Percentiles rank a stretch among this genome's conserved stretches.
Evolutionary conservation across 2,113 vertebrate species (phyloP).

Genomic region (Onychorhynchus coronatus): DNA sequence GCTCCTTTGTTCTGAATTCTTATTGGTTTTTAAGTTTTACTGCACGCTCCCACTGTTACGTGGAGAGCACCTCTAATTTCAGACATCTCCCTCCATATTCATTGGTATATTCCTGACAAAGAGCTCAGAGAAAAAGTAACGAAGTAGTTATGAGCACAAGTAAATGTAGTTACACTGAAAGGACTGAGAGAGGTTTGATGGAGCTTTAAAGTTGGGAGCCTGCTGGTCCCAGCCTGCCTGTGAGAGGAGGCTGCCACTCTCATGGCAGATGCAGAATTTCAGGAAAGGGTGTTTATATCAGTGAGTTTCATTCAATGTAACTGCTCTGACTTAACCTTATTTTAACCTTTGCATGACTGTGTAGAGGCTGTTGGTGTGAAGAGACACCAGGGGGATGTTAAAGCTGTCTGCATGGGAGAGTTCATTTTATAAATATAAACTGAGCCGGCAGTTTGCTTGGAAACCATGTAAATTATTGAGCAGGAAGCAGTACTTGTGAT

Average conservation of each 20-base stretch:
- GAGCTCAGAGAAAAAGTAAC: background rate
- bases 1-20: background rate
- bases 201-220: background rate
- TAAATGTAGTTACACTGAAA: background rate
- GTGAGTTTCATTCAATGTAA: background rate
- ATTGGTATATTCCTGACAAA: background rate
- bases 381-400: background rate
- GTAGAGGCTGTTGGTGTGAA: background rate
- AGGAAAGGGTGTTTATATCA: background rate
- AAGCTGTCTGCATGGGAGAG: background rate
- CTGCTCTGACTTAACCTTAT: conserved; percentile 7
- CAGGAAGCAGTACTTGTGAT: background rate
- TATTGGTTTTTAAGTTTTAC: background rate
- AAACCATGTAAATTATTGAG: background rate
- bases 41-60: background rate
- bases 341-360: background rate
- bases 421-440: background rate
- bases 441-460: background rate
- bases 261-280: background rate
- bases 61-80: background rate
- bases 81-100: background rate
- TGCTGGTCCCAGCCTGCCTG: background rate
- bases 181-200: background rate
- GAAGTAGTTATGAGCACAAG: background rate
- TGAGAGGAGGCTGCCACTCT: background rate